Percentiles rank a stretch among this genome's conserved stretches.
Conservation (phyloP, 37 sponge, comb jelly and placozoan genomes). For the Halisarca cf. caerulea region DNA sequence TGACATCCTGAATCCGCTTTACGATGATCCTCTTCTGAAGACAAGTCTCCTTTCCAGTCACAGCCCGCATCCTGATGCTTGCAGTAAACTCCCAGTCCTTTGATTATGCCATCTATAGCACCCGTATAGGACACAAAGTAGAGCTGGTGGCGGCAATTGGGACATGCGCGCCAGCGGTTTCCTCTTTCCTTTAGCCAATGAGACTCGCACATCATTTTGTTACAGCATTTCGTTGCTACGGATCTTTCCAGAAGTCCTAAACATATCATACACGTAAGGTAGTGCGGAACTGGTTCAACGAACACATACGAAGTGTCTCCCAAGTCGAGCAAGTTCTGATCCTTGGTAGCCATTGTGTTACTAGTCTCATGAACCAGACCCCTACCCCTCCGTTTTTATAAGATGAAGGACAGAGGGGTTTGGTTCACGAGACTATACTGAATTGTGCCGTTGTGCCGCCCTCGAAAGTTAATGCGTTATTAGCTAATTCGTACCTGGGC, state of each 20-base stretch:
- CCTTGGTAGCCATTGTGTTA: too few species aligned
- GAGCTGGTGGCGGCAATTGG: not conserved
- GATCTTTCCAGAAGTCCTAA: not conserved
- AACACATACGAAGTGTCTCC: not conserved
- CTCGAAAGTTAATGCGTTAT: too few species aligned
- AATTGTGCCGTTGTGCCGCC: too few species aligned
- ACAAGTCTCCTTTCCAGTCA: not conserved
- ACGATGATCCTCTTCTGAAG: not conserved
- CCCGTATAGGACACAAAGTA: not conserved
- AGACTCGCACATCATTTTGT: not conserved
- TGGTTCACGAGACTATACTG: not conserved
- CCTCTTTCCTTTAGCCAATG: not conserved
- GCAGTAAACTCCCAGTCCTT: not conserved
- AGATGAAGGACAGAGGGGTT: too few species aligned
- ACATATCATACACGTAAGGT: not conserved
- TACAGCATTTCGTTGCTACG: not conserved
- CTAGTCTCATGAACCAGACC: too few species aligned
- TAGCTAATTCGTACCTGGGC: too few species aligned
- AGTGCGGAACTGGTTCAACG: not conserved
- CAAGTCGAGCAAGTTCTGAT: too few species aligned
- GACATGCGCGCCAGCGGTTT: not conserved
- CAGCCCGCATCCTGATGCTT: not conserved
- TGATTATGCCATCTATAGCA: not conserved
- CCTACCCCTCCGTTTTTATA: too few species aligned
- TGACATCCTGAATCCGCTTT: not conserved